Evolutionary conservation across 2,797 vertebrate species (phyloP).

Genomic region (Myiotriccus ornatus): DNA sequence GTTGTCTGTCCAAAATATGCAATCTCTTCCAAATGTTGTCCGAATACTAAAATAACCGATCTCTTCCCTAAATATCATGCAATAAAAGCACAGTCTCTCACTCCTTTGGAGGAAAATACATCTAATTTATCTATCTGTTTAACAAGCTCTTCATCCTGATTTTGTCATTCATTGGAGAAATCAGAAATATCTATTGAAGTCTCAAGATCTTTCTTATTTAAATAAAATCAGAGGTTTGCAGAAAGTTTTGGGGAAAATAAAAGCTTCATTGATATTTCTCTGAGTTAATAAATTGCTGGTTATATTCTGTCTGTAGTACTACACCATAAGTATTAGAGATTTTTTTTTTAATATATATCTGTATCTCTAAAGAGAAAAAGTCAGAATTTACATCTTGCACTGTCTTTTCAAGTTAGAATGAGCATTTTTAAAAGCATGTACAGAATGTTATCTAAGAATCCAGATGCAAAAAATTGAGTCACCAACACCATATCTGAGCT

Average conservation of each 20-base stretch:
- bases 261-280: neutral
- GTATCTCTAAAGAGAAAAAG: neutral
- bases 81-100: constrained; percentile 12
- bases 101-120: constrained; percentile 13
- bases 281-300: neutral
- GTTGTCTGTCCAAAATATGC: constrained; percentile 4
- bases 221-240: neutral
- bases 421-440: neutral
- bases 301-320: neutral
- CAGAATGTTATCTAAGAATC: neutral
- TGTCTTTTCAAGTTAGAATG: neutral
- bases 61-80: constrained; percentile 10
- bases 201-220: neutral
- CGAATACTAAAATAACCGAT: constrained; percentile 39
- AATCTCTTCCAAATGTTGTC: constrained; percentile 49
- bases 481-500: neutral
- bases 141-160: constrained; percentile 23
- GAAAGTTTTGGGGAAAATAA: neutral
- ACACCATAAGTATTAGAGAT: neutral
- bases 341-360: neutral
- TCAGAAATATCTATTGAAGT: neutral
- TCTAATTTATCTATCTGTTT: constrained; percentile 23
- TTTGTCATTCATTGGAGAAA: constrained; percentile 51
- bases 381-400: neutral
- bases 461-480: neutral